phyloP scores from a whole-genome alignment of 2,888 invertebrate species.

The Brenthis hecate region DNA sequence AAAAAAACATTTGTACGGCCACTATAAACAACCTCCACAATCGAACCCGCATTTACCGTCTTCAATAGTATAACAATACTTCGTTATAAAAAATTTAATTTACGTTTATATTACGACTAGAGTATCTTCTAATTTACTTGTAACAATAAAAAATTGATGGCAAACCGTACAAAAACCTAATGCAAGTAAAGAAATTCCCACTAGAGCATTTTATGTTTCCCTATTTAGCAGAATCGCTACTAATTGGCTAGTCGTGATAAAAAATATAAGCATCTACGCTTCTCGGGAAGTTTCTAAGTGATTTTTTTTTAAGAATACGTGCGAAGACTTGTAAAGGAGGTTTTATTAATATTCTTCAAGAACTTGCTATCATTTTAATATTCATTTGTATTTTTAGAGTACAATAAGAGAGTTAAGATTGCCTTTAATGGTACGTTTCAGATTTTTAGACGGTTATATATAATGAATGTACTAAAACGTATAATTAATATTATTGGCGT shows the following conservation, averaged over 20 bases:
- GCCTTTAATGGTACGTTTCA: neutral
- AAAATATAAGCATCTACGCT: constrained; percentile 16
- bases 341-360: constrained; percentile 14
- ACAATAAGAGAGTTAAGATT: neutral
- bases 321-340: neutral
- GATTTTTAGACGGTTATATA: neutral
- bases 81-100: too few relatives aligned
- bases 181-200: neutral
- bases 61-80: too few relatives aligned
- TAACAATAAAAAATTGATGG: constrained; percentile 11
- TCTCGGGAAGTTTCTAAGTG: constrained; percentile 17
- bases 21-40: too few relatives aligned
- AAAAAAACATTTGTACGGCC: too few relatives aligned
- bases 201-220: constrained; percentile 3
- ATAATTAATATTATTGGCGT: too few relatives aligned
- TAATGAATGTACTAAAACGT: too few relatives aligned
- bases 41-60: too few relatives aligned
- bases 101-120: too few relatives aligned
- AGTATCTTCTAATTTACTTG: too few relatives aligned
- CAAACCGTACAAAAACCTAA: constrained; percentile 5
- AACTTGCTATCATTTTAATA: constrained; percentile 7
- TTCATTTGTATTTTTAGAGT: constrained; percentile 11
- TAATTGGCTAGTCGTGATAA: constrained; percentile 20
- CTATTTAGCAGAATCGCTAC: constrained; percentile 14
- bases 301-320: constrained; percentile 12